Conservation (phyloP, 2,888 invertebrate species). For the Nyleta sp. region DNA sequence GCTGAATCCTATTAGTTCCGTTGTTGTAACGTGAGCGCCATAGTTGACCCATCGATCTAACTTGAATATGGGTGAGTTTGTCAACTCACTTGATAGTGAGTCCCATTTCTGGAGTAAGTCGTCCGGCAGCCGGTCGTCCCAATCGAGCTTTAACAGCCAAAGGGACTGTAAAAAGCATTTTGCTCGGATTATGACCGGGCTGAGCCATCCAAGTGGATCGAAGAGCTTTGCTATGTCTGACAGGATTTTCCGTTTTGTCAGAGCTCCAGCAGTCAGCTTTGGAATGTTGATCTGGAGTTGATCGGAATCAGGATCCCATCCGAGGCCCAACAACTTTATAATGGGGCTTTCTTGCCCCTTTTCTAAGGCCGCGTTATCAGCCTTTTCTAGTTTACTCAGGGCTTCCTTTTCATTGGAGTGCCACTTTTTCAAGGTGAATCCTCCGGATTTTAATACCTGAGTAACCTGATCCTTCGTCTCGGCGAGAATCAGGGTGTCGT, state of each 20-base stretch:
- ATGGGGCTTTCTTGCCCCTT: too few relatives aligned
- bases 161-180: neutral
- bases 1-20: neutral
- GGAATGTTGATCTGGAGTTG: too few relatives aligned
- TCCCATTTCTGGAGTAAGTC: neutral
- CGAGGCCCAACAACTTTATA: too few relatives aligned
- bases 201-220: constrained; percentile 2
- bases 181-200: neutral
- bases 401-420: too few relatives aligned
- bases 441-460: too few relatives aligned
- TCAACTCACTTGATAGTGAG: neutral
- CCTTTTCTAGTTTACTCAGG: too few relatives aligned
- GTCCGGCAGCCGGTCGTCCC: neutral
- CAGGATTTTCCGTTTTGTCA: neutral
- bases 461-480: too few relatives aligned
- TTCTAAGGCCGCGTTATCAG: too few relatives aligned
- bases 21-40: neutral
- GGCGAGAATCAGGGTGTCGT: too few relatives aligned
- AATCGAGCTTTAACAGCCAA: neutral
- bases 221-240: neutral
- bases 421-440: too few relatives aligned
- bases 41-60: neutral
- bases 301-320: neutral
- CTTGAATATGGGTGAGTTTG: neutral
- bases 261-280: too few relatives aligned